A percentile compares a stretch with the other conserved stretches of the same genome.
phyloP scores from a whole-genome alignment of 2,888 invertebrate species.

The Busseola fusca region DNA sequence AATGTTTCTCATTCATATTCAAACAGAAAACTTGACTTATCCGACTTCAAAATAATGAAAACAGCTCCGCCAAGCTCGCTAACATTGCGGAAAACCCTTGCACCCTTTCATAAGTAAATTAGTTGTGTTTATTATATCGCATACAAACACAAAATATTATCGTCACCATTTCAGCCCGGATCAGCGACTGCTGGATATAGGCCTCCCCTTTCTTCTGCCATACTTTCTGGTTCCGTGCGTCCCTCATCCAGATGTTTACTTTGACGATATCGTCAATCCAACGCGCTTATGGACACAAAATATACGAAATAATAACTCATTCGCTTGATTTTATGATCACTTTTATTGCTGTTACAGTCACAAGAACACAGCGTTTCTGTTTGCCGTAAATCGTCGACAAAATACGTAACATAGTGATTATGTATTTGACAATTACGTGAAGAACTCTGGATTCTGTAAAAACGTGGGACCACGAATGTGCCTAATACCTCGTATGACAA shows the following conservation, averaged over 20 bases:
- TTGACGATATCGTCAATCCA: not conserved
- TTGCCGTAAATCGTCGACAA: conserved; percentile 23
- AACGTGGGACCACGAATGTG: conserved; percentile 42
- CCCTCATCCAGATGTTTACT: not conserved
- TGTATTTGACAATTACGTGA: conserved; percentile 54
- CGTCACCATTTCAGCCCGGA: not conserved
- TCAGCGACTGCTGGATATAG: not conserved
- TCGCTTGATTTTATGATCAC: conserved; percentile 12
- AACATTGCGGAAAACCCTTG: not conserved
- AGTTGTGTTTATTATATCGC: not conserved
- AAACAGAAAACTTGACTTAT: not conserved
- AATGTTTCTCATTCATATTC: not conserved
- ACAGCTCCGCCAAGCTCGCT: not conserved
- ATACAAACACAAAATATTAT: not conserved
- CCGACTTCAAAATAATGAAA: not conserved
- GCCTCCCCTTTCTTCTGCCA: not conserved
- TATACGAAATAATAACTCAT: conserved; percentile 18
- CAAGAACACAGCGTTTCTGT: conserved; percentile 17
- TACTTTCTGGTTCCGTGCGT: not conserved
- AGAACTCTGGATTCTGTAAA: conserved; percentile 42
- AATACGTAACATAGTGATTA: conserved; percentile 51
- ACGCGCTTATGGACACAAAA: not conserved
- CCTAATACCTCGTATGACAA: conserved; percentile 38
- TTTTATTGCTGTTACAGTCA: conserved; percentile 25
- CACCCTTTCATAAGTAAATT: not conserved